A percentile compares a stretch with the other conserved stretches of the same genome.
Conservation (phyloP, 2,888 invertebrate genomes). For the Dryococelus australis region DNA sequence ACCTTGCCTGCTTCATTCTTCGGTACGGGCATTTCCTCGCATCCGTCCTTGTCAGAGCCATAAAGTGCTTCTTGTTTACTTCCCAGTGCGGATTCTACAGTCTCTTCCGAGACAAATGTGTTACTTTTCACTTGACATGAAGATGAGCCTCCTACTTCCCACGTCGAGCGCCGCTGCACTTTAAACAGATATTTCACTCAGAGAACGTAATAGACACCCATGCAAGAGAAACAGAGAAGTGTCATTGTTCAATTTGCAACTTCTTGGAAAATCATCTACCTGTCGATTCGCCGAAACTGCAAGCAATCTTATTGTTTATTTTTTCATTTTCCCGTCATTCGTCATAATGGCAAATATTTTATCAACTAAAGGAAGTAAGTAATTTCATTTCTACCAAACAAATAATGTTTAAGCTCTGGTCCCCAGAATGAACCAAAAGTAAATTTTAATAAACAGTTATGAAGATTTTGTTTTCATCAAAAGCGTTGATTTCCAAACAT, state of each 20-base stretch:
- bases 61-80: constrained; percentile 31
- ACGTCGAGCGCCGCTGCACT: neutral
- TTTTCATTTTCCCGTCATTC: too few species aligned
- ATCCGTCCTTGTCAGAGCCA: constrained; percentile 31
- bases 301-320: too few species aligned
- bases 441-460: too few species aligned
- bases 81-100: neutral
- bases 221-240: neutral
- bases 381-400: too few species aligned
- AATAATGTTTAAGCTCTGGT: too few species aligned
- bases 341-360: too few species aligned
- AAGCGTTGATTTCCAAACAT: too few species aligned
- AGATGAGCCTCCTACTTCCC: neutral
- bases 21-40: constrained; percentile 23
- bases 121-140: neutral
- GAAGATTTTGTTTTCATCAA: too few species aligned
- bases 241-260: neutral
- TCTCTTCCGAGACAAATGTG: constrained; percentile 16
- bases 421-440: too few species aligned
- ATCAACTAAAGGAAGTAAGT: too few species aligned
- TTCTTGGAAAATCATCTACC: neutral
- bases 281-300: neutral
- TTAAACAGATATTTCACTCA: neutral
- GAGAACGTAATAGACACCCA: neutral
- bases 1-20: neutral